A percentile compares a stretch with the other conserved stretches of the same genome.
Evolutionary conservation across 2,113 vertebrate species (phyloP).

Genomic region (Nesogale talazaci): DNA sequence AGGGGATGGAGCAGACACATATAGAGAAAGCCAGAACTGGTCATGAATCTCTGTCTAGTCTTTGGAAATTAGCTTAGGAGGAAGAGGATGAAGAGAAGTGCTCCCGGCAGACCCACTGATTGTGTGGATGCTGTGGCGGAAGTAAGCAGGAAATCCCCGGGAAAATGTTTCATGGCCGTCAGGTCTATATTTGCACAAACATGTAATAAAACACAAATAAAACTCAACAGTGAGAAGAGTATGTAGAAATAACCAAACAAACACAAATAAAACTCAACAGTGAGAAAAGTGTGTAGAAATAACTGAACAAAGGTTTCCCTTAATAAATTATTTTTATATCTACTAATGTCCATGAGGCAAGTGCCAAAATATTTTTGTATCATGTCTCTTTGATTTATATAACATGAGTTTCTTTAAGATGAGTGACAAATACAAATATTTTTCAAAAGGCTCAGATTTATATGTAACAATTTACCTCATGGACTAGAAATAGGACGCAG

Average conservation of each 20-base stretch:
- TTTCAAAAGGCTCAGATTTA: constrained; percentile 44
- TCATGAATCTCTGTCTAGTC: constrained; percentile 37
- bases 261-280: constrained; percentile 55
- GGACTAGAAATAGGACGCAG: neutral
- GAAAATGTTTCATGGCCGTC: neutral
- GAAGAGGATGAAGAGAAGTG: constrained; percentile 37
- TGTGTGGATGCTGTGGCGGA: neutral
- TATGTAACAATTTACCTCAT: constrained; percentile 9
- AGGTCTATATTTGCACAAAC: constrained; percentile 8
- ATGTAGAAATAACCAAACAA: too few species aligned
- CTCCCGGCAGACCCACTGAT: constrained; percentile 52
- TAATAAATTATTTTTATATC: constrained; percentile 57
- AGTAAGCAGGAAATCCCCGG: constrained; percentile 5
- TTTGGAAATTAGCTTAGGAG: constrained; percentile 62
- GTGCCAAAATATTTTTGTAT: constrained; percentile 31
- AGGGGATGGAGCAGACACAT: constrained; percentile 21
- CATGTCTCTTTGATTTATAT: constrained; percentile 34
- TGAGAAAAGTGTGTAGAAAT: neutral
- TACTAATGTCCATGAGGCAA: neutral
- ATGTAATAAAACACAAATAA: constrained; percentile 61
- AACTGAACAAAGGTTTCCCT: neutral
- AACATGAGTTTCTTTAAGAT: constrained; percentile 16
- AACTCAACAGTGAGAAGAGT: constrained; percentile 8
- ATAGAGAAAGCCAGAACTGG: neutral
- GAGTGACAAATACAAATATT: constrained; percentile 3